phyloP scores from a whole-genome alignment of 2,888 invertebrate species.

The Dexiosoma caninum region DNA sequence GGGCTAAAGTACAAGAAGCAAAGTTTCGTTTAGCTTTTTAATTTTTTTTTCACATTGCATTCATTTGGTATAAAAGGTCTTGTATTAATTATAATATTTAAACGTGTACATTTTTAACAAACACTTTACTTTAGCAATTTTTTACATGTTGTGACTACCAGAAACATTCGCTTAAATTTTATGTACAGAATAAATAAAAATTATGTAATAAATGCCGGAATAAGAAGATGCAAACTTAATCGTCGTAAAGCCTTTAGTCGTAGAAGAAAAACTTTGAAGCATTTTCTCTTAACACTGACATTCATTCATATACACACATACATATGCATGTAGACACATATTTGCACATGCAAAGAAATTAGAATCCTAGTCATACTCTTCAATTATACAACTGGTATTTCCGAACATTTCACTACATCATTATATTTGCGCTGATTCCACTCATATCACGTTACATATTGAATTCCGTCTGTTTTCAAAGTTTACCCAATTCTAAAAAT shows the following conservation, averaged over 20 bases:
- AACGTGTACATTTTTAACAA: conserved; percentile 41
- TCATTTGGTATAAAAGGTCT: no score
- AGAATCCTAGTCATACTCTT: neutral
- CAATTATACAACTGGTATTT: neutral
- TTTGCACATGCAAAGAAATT: neutral
- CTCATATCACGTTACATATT: no score
- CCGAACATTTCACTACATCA: neutral
- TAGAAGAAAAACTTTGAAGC: conserved; percentile 11
- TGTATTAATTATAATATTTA: conserved; percentile 49
- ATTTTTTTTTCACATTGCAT: no score
- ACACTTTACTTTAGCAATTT: conserved; percentile 13
- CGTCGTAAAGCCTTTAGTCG: conserved; percentile 29
- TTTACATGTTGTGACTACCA: neutral
- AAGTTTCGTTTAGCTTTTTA: no score
- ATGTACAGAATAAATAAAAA: conserved; percentile 6
- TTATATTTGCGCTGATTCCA: neutral
- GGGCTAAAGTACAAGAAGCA: no score
- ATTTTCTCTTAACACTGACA: conserved; percentile 31
- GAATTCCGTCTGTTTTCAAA: no score
- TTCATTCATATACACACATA: neutral
- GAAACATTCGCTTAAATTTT: neutral
- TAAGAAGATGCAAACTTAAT: conserved; percentile 16
- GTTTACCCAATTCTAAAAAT: no score
- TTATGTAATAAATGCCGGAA: neutral
- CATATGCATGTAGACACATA: neutral